These are phyloP conservation scores for Orthonyx spaldingii DNA, from an alignment of 2,113 vertebrate genomes.

Conservation along the genomic window DNA sequence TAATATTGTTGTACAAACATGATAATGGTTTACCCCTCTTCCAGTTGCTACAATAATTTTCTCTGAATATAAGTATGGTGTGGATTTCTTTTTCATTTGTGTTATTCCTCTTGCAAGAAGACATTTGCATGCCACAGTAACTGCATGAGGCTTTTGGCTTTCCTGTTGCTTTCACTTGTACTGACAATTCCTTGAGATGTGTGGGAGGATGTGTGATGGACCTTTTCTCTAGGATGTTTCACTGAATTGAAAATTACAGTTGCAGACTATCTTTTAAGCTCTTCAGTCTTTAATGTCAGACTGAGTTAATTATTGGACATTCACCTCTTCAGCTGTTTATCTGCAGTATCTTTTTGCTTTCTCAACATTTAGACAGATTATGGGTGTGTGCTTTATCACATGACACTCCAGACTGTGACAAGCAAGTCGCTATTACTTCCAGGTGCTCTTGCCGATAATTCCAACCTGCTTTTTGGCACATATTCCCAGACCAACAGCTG, in stretches of 20 bases:
- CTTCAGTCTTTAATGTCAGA: not conserved
- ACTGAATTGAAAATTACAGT: not conserved
- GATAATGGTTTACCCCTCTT: not conserved
- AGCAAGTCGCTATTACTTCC: not conserved
- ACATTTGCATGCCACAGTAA: not conserved
- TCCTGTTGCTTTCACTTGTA: not conserved
- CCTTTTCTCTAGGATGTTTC: not conserved
- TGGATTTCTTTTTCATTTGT: not conserved
- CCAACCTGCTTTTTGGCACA: not conserved
- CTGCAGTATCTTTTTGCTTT: not conserved
- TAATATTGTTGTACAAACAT: not conserved
- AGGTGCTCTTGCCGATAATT: not conserved
- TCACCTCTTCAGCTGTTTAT: not conserved
- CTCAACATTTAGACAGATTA: not conserved
- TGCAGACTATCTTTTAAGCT: not conserved
- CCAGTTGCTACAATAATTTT: not conserved
- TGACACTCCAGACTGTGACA: not conserved
- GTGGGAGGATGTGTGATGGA: not conserved
- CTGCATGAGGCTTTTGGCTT: not conserved
- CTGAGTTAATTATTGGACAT: not conserved
- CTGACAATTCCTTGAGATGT: not conserved
- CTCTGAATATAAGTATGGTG: not conserved
- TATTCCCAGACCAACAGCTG: not conserved
- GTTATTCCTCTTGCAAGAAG: not conserved
- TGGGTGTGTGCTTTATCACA: not conserved